These are phyloP conservation scores for Artibeus jamaicensis DNA, from an alignment of 2,797 vertebrate species.

Conservation along the genomic window DNA sequence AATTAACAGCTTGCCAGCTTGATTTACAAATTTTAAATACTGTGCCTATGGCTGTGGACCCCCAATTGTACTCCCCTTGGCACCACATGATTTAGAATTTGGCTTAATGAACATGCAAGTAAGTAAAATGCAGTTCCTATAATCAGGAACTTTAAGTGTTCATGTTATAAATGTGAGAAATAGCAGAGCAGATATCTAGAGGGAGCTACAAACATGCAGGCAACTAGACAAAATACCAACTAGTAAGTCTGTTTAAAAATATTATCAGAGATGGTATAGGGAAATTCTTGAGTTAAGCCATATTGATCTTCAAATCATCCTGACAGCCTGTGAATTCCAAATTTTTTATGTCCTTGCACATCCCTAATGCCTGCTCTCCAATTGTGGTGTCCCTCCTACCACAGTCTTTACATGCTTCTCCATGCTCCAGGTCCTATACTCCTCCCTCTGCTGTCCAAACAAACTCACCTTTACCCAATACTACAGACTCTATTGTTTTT, in stretches of 20 bases:
- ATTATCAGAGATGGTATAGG: not conserved
- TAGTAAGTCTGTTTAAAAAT: not conserved
- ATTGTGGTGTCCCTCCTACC: not conserved
- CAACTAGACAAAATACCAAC: not conserved
- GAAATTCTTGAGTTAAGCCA: not conserved
- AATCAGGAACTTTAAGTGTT: not conserved
- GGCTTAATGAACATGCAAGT: too few species aligned
- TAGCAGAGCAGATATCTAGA: not conserved
- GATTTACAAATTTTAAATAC: not conserved
- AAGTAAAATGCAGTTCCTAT: not conserved
- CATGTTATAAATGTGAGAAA: not conserved
- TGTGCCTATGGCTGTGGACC: accelerated
- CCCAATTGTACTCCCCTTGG: accelerated
- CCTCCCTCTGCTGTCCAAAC: not conserved
- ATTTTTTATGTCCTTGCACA: not conserved
- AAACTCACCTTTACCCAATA: not conserved
- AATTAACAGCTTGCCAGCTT: not conserved
- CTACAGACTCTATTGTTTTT: not conserved
- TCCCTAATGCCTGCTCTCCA: not conserved
- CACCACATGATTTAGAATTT: accelerated
- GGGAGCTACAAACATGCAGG: not conserved
- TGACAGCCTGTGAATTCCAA: not conserved
- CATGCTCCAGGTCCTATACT: not conserved
- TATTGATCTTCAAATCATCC: not conserved
- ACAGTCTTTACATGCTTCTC: not conserved